Base-by-base conservation (phyloP, 2,113 vertebrate species). In the Ammodramus savannarum region DNA sequence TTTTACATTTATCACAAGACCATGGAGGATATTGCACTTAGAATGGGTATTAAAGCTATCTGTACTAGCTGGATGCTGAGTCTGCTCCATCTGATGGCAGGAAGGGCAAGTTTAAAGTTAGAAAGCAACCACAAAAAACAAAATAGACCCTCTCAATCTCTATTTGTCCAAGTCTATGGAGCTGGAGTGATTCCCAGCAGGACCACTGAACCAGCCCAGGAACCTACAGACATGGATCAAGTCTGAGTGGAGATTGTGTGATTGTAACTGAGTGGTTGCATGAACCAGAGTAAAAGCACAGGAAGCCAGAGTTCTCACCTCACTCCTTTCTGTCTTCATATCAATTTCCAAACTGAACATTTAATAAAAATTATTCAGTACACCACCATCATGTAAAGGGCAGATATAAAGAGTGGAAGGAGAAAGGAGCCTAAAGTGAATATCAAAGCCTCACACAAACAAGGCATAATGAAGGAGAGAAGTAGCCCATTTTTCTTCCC, bases 401-500 rank as follows among this genome's bases (percentile, higher is more conserved):
- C 32, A 85, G 29, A 57, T 1, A 43, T 46, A 76, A 51, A 73
- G 54, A 79, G 32, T 67, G 51, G 51, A 74, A 83, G 38, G 59
- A 68, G 43, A 82, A 87, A 55, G 72, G 23, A 92, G 54, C 32
- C 74, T 77, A 25, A 71, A 82, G 29, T 65, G 66, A 85, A 19
- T 68, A 91, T 46, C 79, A 93, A 79, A 87, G 36, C 38, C 38
- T 62, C 82, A 80, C 59, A 63, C 43, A 87, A 94, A 71, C 85
- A 84, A 94, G 48, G 75, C 22, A 18, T 80, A 96, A 96, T 67
- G 78, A 95, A 91, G 44, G 75, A 74, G 93, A 96, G 77, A 78
- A 88, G 71, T 48, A 69, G n/a, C 67, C 81, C 82, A 93, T 95
- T 96, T 95, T 95, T 95, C 94, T 94, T 96, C 58, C 87, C 72